Evolutionary conservation across 2,797 vertebrate genomes (phyloP), one percentile per base, ranked within the genome.

Genomic region (Zalophus californianus): DNA sequence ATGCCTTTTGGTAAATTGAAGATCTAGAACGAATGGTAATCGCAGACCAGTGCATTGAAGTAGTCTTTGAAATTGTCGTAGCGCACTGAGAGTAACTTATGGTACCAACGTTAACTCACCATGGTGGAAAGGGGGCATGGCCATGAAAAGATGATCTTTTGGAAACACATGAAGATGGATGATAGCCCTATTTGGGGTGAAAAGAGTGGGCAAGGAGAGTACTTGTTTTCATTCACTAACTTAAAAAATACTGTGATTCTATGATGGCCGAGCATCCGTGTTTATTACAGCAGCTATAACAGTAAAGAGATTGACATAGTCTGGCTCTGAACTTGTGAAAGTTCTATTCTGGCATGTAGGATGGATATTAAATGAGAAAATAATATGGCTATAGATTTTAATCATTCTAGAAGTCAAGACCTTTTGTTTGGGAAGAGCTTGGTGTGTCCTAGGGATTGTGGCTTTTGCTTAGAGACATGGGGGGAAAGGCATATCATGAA

Each of bases 361-460:
- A 35, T 82, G 23, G 16, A 44, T 89, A 73, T 11, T 54, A 91
- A 52, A n/a, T 97, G 56, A 83, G 88, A 90, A 92, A 91, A 38
- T 13, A 93, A 91, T 94, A 52, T 64, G 14, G 8, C 3, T 38
- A 80, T 16, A 41, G 52, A 48, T 75, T 41, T 70, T 85, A 92
- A 50, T 66, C 27, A 35, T 80, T 90, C 44, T 70, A 48, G 29
- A 70, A 75, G 29, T 86, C 48, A 73, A 79, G 12, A 1, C 12
- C 23, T n/a, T 89, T 25, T 18, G 7, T 13, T 64, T 86, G 52
- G 64, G 82, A 66, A 78, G 38, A 70, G 3, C 1, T 14, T 73
- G 35, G 7, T 75, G 13, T 79, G 7, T 62, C 87, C 23, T 64
- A n/a, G 7, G 16, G n/a, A 52, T 7, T 23, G 15, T 44, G 64